Evolutionary conservation across 2,113 vertebrate genomes (phyloP).

Genomic region (Grammomys surdaster): DNA sequence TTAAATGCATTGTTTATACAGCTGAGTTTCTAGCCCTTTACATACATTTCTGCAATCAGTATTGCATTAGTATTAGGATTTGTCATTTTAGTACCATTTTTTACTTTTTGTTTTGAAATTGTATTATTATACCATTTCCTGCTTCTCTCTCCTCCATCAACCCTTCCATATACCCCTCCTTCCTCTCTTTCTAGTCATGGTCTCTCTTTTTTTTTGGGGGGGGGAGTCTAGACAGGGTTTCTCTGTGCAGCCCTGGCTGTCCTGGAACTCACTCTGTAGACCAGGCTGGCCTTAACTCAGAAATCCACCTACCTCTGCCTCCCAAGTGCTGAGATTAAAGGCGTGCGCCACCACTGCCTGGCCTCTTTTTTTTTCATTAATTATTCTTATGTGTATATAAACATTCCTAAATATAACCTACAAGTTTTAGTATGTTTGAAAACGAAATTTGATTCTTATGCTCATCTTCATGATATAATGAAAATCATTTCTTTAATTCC

Average conservation of each 20-base stretch:
- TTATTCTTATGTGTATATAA: neutral
- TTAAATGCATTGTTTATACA: constrained; percentile 58
- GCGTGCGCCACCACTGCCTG: too few species aligned
- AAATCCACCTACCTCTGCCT: too few species aligned
- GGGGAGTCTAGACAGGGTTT: too few species aligned
- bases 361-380: neutral
- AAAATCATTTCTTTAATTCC: constrained; percentile 15
- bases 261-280: too few species aligned
- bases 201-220: too few species aligned
- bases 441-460: constrained; percentile 27
- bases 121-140: neutral
- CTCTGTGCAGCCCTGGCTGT: too few species aligned
- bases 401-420: neutral
- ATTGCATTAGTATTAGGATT: constrained; percentile 37
- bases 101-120: neutral
- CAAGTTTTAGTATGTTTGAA: constrained; percentile 50
- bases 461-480: constrained; percentile 21
- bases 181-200: neutral
- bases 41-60: constrained; percentile 34
- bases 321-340: too few species aligned
- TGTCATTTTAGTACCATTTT: constrained; percentile 52
- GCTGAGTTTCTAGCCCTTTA: constrained; percentile 10
- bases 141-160: neutral
- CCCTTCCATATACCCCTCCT: too few species aligned
- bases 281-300: too few species aligned